These are phyloP conservation scores for Orchesella flavescens DNA, from an alignment of 2,888 invertebrate species.

Conservation along the genomic window DNA sequence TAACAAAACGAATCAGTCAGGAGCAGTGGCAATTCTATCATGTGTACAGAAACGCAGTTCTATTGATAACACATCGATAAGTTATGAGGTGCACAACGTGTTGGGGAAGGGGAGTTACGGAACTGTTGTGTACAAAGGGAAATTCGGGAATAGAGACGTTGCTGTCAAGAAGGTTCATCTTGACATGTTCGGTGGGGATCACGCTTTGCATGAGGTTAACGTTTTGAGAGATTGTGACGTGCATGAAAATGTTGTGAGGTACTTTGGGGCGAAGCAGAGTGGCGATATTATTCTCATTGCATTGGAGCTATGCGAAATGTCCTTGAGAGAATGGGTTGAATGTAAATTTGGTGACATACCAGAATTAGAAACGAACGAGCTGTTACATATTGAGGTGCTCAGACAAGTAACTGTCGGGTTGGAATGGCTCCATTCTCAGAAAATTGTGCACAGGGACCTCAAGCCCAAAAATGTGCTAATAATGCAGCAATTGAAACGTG, in stretches of 20 bases:
- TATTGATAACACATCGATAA: too few species aligned
- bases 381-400: not conserved
- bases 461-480: slow-evolving; percentile 24
- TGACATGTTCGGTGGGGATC: not conserved
- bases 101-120: too few species aligned
- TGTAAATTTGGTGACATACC: too few species aligned
- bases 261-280: not conserved
- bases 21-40: too few species aligned
- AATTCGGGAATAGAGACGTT: slow-evolving; percentile 6
- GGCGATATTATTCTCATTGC: not conserved
- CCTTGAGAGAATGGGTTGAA: not conserved
- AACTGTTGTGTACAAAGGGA: slow-evolving; percentile 11
- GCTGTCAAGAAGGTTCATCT: slow-evolving; percentile 12
- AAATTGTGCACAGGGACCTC: slow-evolving; percentile 16
- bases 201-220: not conserved
- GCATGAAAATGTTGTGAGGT: slow-evolving; percentile 13
- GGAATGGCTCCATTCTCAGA: slow-evolving; percentile 25
- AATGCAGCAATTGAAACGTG: not conserved
- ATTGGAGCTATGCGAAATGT: not conserved
- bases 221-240: not conserved
- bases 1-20: too few species aligned
- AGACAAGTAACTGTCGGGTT: not conserved
- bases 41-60: too few species aligned
- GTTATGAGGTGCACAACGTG: too few species aligned
- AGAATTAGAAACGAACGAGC: not conserved